These are phyloP conservation scores for Tonatia bakeri DNA, from an alignment of 2,113 vertebrate genomes.

Conservation along the genomic window DNA sequence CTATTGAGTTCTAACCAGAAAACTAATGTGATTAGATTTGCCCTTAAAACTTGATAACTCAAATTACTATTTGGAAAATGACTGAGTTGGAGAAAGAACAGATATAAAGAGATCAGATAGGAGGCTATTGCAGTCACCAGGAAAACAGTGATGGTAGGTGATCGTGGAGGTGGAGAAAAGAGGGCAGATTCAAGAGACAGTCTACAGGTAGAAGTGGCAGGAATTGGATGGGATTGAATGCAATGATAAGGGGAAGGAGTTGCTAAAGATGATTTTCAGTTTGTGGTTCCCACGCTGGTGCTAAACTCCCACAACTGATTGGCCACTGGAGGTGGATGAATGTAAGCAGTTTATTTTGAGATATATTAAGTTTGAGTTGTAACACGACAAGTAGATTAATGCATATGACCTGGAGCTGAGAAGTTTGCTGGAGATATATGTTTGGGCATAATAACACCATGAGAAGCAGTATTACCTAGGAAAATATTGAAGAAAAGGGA, in stretches of 20 bases:
- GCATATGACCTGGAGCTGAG: background rate
- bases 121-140: background rate
- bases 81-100: background rate
- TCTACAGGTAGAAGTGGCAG: background rate
- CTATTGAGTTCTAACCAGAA: background rate
- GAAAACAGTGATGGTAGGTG: background rate
- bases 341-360: background rate
- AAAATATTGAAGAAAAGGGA: background rate
- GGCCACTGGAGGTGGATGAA: rapidly evolving
- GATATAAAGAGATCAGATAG: background rate
- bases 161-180: background rate
- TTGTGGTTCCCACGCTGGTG: background rate
- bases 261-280: background rate
- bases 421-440: background rate
- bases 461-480: background rate
- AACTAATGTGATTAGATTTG: background rate
- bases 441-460: background rate
- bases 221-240: background rate
- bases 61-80: background rate
- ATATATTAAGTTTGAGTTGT: background rate
- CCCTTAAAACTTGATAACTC: background rate
- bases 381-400: background rate
- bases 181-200: background rate
- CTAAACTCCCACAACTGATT: background rate
- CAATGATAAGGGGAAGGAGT: background rate